Evolutionary conservation across 2,113 vertebrate species (phyloP).

Genomic region (Gambusia affinis): DNA sequence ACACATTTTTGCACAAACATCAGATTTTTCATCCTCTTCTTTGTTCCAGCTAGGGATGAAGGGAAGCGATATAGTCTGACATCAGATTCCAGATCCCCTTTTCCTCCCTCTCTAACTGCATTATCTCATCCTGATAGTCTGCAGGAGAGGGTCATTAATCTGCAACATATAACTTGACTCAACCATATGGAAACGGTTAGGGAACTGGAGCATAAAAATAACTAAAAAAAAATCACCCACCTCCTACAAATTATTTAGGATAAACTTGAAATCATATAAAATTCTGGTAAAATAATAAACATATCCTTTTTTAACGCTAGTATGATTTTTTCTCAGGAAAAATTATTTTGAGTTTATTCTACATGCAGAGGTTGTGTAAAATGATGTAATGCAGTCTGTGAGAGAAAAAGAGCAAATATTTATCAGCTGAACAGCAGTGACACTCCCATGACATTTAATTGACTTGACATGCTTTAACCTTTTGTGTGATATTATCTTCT

Average conservation of each 20-base stretch:
- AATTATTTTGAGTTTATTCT: neutral
- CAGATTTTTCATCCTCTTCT: neutral
- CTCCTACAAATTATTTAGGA: neutral
- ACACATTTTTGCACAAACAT: neutral
- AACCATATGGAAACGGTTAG: conserved; percentile 60
- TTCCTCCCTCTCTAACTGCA: neutral
- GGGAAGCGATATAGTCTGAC: conserved; percentile 1
- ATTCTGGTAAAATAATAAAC: neutral
- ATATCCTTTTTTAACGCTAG: neutral
- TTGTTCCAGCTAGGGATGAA: neutral
- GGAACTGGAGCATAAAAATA: conserved; percentile 4
- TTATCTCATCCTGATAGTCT: conserved; percentile 3
- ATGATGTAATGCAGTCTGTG: conserved; percentile 52
- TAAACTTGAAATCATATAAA: neutral
- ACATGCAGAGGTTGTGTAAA: conserved; percentile 1
- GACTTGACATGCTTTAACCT: neutral
- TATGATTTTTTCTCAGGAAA: neutral
- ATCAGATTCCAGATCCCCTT: conserved; percentile 1
- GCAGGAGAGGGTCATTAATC: conserved; percentile 15
- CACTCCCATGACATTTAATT: conserved; percentile 23
- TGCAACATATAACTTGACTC: conserved; percentile 40
- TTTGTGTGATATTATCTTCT: conserved; percentile 11
- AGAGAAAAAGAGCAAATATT: conserved; percentile 48
- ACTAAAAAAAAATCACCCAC: neutral
- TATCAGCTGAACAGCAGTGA: conserved; percentile 30